phyloP scores from a whole-genome alignment of 2,797 vertebrate genomes.

The Halcyon badia region DNA sequence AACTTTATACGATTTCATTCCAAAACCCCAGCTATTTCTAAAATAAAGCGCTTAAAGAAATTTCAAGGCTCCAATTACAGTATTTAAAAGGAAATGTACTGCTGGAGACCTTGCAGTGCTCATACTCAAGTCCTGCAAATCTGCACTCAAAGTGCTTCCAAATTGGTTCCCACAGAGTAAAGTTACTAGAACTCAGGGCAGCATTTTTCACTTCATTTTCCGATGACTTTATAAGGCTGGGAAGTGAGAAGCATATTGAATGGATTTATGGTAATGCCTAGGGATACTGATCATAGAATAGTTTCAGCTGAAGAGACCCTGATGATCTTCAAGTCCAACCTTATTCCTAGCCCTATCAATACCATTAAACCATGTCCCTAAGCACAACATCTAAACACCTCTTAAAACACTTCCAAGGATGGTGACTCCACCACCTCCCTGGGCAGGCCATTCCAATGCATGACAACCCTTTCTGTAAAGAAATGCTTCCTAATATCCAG shows the following conservation, averaged over 20 bases:
- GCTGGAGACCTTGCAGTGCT: not conserved
- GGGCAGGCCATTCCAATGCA: too few relatives aligned
- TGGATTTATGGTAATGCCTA: conserved; percentile 6
- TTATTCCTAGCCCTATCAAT: too few relatives aligned
- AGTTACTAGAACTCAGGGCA: conserved; percentile 53
- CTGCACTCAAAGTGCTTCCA: conserved; percentile 23
- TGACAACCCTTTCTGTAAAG: too few relatives aligned
- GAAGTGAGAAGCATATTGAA: conserved; percentile 32
- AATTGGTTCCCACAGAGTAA: not conserved
- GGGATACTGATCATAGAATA: not conserved
- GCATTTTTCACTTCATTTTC: conserved; percentile 10
- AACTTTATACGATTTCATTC: conserved; percentile 69
- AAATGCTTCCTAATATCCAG: too few relatives aligned
- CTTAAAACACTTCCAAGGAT: too few relatives aligned
- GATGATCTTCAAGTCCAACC: too few relatives aligned
- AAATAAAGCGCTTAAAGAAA: conserved; percentile 61
- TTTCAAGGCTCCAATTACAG: conserved; percentile 45
- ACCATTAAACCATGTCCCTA: too few relatives aligned
- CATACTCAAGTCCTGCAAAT: conserved; percentile 35
- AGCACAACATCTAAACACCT: too few relatives aligned
- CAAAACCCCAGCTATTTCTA: conserved; percentile 49
- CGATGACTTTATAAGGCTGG: not conserved
- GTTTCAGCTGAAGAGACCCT: too few relatives aligned
- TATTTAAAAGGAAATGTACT: conserved; percentile 65
- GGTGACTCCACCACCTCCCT: too few relatives aligned